Evolutionary conservation across 2,113 vertebrate genomes (phyloP), one percentile per base, ranked within the genome.

Genomic region (Halichoerus grypus): DNA sequence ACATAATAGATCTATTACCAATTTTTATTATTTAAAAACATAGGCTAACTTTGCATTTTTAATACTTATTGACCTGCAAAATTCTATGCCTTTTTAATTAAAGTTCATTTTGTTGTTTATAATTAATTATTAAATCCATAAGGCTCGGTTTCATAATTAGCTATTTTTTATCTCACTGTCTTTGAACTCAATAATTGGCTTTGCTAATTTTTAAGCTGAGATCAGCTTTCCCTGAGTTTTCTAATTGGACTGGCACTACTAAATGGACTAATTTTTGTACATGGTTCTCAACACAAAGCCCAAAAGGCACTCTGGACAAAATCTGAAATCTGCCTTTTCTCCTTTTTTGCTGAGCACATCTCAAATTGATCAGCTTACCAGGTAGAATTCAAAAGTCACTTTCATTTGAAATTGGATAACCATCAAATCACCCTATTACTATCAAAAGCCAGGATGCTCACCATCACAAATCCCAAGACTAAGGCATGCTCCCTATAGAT

Each of bases 21-120:
- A 55, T 61, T 71, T 53, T 79, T 81, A 61, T 82, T 89, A 87
- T 72, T 86, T 49, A 39, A 76, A 85, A 85, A 46, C 77, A 88
- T 46, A 88, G 39, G 63, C 28, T 94, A 95, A 86, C 65, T 88
- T 96, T 85, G 63, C 26, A 93, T 74, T 90, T 89, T 93, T 79
- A 90, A 77, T 81, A 46, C 14, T 77, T 51, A 96, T 14, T 86
- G 28, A 86, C 33, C 72, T 87, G 10, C 33, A 80, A 95, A 88
- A 95, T 87, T 94, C 61, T 97, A 81, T 84, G 15, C 63, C 65
- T 79, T 96, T 79, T 92, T 85, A 93, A 80, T 95, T 71, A 39
- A 97, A 51, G 55, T 49, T 93, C 51, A 51, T 93, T 96, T 91
- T 77, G 72, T 76, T 74, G 1, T 59, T 79, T 49, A 67, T 51